Evolutionary conservation across 1,140 invertebrate genomes (phyloP), one percentile per base, ranked within the genome.

Genomic region (Steinernema khuongi): DNA sequence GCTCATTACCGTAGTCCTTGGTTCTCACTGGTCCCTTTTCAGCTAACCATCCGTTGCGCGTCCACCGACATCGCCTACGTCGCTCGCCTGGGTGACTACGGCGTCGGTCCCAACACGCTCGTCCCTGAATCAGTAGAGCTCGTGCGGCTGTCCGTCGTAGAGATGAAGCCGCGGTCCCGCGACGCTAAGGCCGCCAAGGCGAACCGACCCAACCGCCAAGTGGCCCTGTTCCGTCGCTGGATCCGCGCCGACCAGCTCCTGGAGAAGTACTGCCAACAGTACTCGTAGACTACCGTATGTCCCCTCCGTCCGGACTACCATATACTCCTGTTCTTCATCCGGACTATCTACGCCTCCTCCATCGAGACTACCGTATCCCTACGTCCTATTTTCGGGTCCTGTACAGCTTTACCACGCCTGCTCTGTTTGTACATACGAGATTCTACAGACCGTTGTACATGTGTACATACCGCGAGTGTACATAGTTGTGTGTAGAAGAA

Each of bases 191-290:
- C 26, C 50, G 50, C 50, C 7, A 60, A 60, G 50, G 14, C 50
- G 19, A 60, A 60, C 19, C 50, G 50, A 14, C 50, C 50, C 2
- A 60, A 60, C 50, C 50, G 50, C 50, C 50, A 60, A 26, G 4
- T 60, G 7, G 50, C 50, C 14, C 11, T 60, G 7, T 60, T 60
- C 50, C 50, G 50, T 4, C 50, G 50, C 7, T 60, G 50, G 50
- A 26, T 60, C 19, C 50, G 50, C 11, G 50, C 19, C 19, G 22
- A 60, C 50, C 4, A 60, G 4, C 50, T 60, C 19, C 50, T 60
- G 7, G 50, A 60, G 50, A 60, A 60, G 50, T 60, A 60, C 50
- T 60, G 50, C 26, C 50, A 60, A 22, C 50, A 60, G 50, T 60
- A 60, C 50, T 60, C 50, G 14, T 60, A 60, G 22, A 26, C 4